phyloP scores from a whole-genome alignment of 2,113 vertebrate genomes.

The Speoplatyrhinus poulsoni region DNA sequence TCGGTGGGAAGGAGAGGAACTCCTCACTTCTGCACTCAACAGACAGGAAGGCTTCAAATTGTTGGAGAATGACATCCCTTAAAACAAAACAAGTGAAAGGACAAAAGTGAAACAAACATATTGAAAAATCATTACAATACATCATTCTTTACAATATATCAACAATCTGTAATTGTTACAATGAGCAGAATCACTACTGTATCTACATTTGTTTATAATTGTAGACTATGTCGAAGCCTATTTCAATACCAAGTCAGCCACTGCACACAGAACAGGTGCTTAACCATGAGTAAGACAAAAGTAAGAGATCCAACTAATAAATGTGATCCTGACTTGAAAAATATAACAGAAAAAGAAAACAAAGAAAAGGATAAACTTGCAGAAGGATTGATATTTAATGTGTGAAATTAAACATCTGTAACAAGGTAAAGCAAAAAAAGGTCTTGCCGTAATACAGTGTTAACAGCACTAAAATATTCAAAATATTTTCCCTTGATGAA shows the following conservation, averaged over 20 bases:
- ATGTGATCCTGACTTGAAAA: too few relatives aligned
- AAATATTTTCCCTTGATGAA: not conserved
- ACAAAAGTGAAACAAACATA: not conserved
- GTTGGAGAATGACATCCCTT: slow-evolving; percentile 36
- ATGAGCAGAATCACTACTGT: not conserved
- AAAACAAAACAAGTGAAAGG: slow-evolving; percentile 27
- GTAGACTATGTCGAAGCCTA: not conserved
- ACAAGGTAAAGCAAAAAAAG: too few relatives aligned
- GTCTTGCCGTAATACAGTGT: not conserved
- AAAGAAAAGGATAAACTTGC: too few relatives aligned
- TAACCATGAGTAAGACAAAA: not conserved
- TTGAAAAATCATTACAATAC: not conserved
- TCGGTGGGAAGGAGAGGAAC: slow-evolving; percentile 17
- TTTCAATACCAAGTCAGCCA: not conserved
- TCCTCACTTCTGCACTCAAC: slow-evolving; percentile 15
- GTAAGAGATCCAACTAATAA: not conserved
- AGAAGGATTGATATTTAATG: too few relatives aligned
- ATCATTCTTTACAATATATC: too few relatives aligned
- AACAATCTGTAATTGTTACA: too few relatives aligned
- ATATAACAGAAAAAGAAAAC: not conserved
- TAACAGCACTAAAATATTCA: too few relatives aligned
- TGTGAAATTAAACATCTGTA: too few relatives aligned
- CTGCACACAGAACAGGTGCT: not conserved
- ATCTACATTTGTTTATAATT: not conserved
- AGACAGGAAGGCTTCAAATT: slow-evolving; percentile 28